Evolutionary conservation across 2,888 invertebrate genomes (phyloP), one percentile per base, ranked within the genome.

Genomic region (Cenopis cana): DNA sequence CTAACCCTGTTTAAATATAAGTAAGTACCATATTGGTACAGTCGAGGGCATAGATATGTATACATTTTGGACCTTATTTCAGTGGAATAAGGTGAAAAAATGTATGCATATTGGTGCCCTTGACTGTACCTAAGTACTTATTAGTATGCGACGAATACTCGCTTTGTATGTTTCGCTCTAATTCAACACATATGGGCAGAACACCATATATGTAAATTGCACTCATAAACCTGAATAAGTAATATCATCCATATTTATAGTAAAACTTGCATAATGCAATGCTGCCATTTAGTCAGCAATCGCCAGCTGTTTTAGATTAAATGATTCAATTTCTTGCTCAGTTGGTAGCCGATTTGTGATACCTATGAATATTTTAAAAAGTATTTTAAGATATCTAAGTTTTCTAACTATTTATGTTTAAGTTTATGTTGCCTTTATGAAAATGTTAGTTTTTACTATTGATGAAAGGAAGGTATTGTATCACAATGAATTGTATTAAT

Each of bases 241-340:
- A 60, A 60, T 68, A 68, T 60, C 50, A 55, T 55, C n/a, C 65
- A 64, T 64, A 64, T 64, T 64, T 64, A 64, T 64, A 18, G 55
- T 10, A 1, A 54, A 54, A 38, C 64, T 64, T 64, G 64, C 64
- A 64, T 64, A 64, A 64, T 64, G 36, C n/a, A 14, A 59, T 59
- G 55, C 11, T n/a, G 24, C 17, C 18, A 20, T 62, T 50, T 50
- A 55, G 38, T 41, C 14, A 8, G 54, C 20, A 29, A 66, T 36
- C 29, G 24, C 33, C 57, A 57, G n/a, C 5, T 38, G 10, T 18
- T 50, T 50, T 61, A 11, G 17, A 61, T 49, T 61, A 49, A 61
- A 61, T 61, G 11, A 14, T 11, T 33, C 17, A 61, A 12, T 61
- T 18, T 49, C 12, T 41, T 20, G 55, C 9, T n/a, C 29, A 2